A percentile compares a stretch with the other conserved stretches of the same genome.
Evolutionary conservation across 2,113 vertebrate species (phyloP).

Genomic region (Miniopterus natalensis): DNA sequence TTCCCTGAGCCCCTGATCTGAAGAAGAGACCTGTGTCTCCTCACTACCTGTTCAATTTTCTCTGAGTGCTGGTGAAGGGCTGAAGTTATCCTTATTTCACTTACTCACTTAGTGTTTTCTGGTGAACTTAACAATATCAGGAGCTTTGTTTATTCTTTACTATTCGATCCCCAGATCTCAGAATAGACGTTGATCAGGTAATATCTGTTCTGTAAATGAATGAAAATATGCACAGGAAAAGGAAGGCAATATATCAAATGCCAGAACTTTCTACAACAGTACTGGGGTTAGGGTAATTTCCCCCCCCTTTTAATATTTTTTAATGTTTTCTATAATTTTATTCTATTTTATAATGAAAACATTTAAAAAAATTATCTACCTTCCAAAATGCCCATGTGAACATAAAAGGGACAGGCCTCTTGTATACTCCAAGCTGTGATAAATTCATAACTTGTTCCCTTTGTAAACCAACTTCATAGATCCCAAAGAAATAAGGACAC

Average conservation of each 20-base stretch:
- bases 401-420: neutral
- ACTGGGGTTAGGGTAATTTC: neutral
- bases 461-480: neutral
- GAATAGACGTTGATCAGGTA: neutral
- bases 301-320: neutral
- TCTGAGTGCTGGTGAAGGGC: neutral
- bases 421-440: neutral
- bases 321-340: neutral
- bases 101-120: neutral
- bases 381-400: neutral
- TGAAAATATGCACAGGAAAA: constrained; percentile 30
- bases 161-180: neutral
- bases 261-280: neutral
- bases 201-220: neutral
- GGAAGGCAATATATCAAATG: neutral
- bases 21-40: neutral
- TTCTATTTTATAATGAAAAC: constrained; percentile 14
- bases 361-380: neutral
- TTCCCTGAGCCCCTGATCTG: neutral
- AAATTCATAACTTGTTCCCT: neutral
- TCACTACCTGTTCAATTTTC: neutral
- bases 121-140: neutral
- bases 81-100: neutral
- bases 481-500: neutral
- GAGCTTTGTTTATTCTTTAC: neutral